phyloP scores from a whole-genome alignment of 2,888 invertebrate genomes.

The Achlya flavicornis region DNA sequence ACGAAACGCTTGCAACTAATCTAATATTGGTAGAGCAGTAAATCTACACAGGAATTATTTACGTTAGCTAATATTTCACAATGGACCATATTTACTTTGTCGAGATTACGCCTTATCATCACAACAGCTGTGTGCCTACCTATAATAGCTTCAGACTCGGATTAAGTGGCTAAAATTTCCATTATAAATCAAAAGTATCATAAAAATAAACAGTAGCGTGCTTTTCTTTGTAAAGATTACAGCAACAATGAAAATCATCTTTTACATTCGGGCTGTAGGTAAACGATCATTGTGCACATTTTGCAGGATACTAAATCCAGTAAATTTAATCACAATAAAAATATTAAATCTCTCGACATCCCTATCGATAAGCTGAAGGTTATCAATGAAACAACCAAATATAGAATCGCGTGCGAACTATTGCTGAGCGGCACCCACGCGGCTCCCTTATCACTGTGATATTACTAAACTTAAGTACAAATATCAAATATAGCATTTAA shows the following conservation, averaged over 20 bases:
- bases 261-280: constrained; percentile 12
- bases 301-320: neutral
- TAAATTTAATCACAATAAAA: constrained; percentile 1
- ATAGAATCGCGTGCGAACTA: constrained; percentile 52
- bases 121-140: constrained; percentile 41
- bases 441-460: constrained; percentile 50
- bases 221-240: constrained; percentile 15
- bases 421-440: constrained; percentile 38
- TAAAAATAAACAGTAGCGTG: constrained; percentile 8
- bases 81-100: constrained; percentile 51
- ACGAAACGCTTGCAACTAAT: constrained; percentile 31
- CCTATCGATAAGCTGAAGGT: constrained; percentile 70
- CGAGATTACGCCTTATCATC: constrained; percentile 55
- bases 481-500: constrained; percentile 20
- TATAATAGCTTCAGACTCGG: constrained; percentile 51
- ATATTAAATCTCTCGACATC: constrained; percentile 27
- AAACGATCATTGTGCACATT: neutral
- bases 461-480: constrained; percentile 29
- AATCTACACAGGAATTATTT: constrained; percentile 49
- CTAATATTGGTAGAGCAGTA: constrained; percentile 52
- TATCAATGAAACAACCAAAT: constrained; percentile 57
- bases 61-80: constrained; percentile 54
- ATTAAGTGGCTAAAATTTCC: constrained; percentile 62
- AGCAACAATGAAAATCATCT: constrained; percentile 23
- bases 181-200: constrained; percentile 48